These are phyloP conservation scores for Phocoena sinus DNA, from an alignment of 2,113 vertebrate genomes.

Conservation along the genomic window DNA sequence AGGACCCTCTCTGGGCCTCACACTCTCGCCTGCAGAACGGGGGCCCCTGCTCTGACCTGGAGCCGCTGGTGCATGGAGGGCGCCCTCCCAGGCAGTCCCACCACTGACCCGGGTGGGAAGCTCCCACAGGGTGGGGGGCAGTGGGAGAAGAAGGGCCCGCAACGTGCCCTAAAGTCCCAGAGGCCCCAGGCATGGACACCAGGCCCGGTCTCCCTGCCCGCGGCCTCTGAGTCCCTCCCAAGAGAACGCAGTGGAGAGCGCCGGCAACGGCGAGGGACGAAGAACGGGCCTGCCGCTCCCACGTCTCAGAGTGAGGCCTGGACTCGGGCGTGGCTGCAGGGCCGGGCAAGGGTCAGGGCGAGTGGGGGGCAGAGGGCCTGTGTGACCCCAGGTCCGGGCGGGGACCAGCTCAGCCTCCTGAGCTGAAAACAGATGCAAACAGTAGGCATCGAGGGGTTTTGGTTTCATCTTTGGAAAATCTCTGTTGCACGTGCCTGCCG, in stretches of 20 bases:
- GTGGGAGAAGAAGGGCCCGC: background rate
- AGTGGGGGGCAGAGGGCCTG: background rate
- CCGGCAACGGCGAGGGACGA: no score
- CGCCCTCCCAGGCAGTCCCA: background rate
- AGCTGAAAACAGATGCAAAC: conserved; percentile 66
- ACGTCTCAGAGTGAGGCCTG: background rate
- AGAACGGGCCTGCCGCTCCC: background rate
- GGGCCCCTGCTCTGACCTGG: background rate
- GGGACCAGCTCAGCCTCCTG: background rate
- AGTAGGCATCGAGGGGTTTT: background rate
- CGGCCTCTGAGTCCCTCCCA: background rate
- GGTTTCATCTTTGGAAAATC: conserved; percentile 33
- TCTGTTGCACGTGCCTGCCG: conserved; percentile 38
- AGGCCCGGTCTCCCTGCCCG: background rate
- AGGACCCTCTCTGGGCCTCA: background rate
- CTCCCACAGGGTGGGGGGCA: background rate
- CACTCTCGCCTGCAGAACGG: rapidly evolving
- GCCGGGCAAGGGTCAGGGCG: background rate
- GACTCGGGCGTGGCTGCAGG: background rate
- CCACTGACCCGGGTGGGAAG: rapidly evolving
- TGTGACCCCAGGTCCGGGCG: background rate
- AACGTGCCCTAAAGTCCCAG: background rate
- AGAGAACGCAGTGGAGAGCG: background rate
- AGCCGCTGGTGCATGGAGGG: background rate
- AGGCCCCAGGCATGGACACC: background rate